phyloP scores from a whole-genome alignment of 2,113 vertebrate genomes.

The Pelobates fuscus region DNA sequence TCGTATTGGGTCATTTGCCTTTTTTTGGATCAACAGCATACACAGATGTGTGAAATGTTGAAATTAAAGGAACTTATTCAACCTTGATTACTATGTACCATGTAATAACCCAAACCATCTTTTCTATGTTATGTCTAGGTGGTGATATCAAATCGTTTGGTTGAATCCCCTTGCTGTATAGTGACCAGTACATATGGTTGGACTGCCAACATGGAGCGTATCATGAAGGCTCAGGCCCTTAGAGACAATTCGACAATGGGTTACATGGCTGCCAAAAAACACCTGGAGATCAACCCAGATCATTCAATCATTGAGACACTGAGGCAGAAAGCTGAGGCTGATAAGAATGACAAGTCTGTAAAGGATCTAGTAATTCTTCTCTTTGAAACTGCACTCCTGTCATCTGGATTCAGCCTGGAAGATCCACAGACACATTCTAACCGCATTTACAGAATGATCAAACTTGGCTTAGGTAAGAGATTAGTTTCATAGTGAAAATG shows the following conservation, averaged over 20 bases:
- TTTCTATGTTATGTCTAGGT: conserved; percentile 61
- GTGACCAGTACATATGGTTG: conserved; percentile 76
- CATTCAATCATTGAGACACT: conserved; percentile 78
- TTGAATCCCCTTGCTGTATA: conserved; percentile 77
- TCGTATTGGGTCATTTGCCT: too few relatives aligned
- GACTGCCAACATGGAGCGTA: conserved; percentile 85
- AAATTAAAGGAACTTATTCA: too few relatives aligned
- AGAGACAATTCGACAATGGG: conserved; percentile 84
- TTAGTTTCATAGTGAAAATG: too few relatives aligned
- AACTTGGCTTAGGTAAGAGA: conserved; percentile 89
- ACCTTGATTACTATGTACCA: too few relatives aligned
- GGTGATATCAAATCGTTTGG: conserved; percentile 76
- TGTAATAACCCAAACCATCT: background rate
- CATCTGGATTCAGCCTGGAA: conserved; percentile 80
- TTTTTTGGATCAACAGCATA: too few relatives aligned
- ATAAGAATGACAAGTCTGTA: conserved; percentile 85
- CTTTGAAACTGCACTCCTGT: conserved; percentile 77
- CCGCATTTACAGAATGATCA: conserved; percentile 90
- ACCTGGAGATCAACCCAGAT: conserved; percentile 79
- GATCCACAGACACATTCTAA: conserved; percentile 84
- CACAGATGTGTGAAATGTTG: too few relatives aligned
- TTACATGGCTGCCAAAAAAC: conserved; percentile 85
- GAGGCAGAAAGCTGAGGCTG: conserved; percentile 80
- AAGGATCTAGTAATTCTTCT: conserved; percentile 82
- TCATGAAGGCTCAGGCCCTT: conserved; percentile 80